phyloP scores from a whole-genome alignment of 2,797 vertebrate genomes.

The Sebastolobus altivelis region DNA sequence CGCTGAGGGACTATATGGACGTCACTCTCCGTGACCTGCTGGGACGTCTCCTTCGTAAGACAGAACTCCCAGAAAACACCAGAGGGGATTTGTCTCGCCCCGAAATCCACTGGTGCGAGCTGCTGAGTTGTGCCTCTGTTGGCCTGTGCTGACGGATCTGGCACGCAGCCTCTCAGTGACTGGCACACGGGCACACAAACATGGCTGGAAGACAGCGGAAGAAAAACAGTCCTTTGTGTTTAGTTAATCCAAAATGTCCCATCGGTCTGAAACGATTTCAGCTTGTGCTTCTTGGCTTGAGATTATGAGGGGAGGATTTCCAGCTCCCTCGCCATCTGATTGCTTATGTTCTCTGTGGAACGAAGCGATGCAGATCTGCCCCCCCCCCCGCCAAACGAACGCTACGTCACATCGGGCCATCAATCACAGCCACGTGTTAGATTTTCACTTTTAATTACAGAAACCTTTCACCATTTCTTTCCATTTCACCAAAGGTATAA shows the following conservation, averaged over 20 bases:
- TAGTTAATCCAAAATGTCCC: conserved; percentile 71
- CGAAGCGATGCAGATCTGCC: conserved; percentile 39
- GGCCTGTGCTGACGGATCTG: conserved; percentile 60
- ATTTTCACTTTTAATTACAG: conserved; percentile 12
- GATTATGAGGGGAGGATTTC: conserved; percentile 58
- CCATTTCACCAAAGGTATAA: neutral
- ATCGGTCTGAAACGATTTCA: conserved; percentile 72
- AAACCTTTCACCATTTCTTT: neutral
- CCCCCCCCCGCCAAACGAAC: conserved; percentile 54
- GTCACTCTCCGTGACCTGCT: conserved; percentile 17
- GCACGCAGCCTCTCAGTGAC: conserved; percentile 35
- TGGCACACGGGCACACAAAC: conserved; percentile 52
- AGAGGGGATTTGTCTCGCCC: conserved; percentile 54
- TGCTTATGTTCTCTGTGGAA: conserved; percentile 52
- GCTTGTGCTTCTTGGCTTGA: conserved; percentile 64
- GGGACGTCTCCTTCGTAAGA: conserved; percentile 45
- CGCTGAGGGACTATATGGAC: conserved; percentile 23
- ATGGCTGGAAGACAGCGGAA: conserved; percentile 63
- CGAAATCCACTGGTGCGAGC: conserved; percentile 52
- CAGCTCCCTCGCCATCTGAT: conserved; percentile 70
- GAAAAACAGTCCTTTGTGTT: conserved; percentile 65
- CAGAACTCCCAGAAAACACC: conserved; percentile 67
- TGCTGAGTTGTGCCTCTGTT: conserved; percentile 51
- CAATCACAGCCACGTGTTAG: conserved; percentile 12
- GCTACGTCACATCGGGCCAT: conserved; percentile 12